These are phyloP conservation scores for Ctenoplectra terminalis DNA, from an alignment of 1,140 invertebrate species.

Conservation along the genomic window DNA sequence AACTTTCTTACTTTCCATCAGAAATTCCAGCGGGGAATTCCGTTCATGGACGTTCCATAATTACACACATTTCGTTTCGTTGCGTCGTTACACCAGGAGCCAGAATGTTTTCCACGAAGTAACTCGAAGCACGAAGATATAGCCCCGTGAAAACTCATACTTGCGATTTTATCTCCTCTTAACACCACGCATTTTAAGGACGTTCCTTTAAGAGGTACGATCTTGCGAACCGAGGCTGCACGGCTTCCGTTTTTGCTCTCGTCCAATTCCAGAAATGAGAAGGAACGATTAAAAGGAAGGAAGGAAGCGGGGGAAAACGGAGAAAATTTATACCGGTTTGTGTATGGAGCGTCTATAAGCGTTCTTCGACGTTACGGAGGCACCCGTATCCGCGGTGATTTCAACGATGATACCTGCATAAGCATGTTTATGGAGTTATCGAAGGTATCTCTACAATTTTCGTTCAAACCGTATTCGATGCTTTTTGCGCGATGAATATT, in stretches of 20 bases:
- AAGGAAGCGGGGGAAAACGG: background rate
- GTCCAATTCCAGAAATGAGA: background rate
- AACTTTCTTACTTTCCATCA: slow-evolving; percentile 13
- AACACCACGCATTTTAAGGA: slow-evolving; percentile 19
- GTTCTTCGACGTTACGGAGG: background rate
- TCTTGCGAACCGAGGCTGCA: background rate
- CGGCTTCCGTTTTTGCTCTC: background rate
- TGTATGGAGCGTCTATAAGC: no score
- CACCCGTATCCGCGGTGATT: slow-evolving; percentile 5
- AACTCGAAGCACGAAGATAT: background rate
- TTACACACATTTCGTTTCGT: slow-evolving; percentile 4
- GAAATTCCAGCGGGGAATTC: slow-evolving; percentile 3
- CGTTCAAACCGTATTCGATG: no score
- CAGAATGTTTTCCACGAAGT: slow-evolving; percentile 30
- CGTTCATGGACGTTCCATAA: slow-evolving; percentile 12
- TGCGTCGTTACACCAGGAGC: background rate
- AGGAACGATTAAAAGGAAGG: slow-evolving; percentile 5
- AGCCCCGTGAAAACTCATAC: slow-evolving; percentile 11
- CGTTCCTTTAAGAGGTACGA: slow-evolving; percentile 4
- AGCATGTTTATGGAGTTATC: background rate
- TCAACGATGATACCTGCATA: slow-evolving; percentile 7
- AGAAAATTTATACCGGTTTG: background rate
- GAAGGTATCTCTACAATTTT: background rate
- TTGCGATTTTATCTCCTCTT: slow-evolving; percentile 23
- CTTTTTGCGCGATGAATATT: no score